phyloP scores from a whole-genome alignment of 2,113 vertebrate genomes.

The Leucopternis melanops region DNA sequence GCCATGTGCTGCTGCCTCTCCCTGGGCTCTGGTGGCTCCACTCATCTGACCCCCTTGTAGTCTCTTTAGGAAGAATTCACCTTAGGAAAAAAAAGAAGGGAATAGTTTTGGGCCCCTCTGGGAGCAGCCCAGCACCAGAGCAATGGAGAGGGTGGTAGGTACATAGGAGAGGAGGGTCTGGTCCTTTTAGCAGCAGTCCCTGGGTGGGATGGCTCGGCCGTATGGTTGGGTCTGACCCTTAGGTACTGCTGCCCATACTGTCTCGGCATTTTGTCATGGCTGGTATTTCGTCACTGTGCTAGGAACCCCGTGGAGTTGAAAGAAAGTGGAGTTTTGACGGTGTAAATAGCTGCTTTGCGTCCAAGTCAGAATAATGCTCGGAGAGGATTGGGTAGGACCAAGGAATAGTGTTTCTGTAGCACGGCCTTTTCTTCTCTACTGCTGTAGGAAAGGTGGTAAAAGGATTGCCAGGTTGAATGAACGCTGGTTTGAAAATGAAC shows the following conservation, averaged over 20 bases:
- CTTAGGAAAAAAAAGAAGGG: background rate
- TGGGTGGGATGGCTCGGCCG: background rate
- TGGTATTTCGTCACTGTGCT: background rate
- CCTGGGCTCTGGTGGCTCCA: background rate
- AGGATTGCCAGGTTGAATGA: background rate
- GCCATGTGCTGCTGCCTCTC: background rate
- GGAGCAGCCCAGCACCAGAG: background rate
- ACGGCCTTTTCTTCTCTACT: accelerated
- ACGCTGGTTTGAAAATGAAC: background rate
- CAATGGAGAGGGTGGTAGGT: background rate
- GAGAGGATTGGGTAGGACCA: background rate
- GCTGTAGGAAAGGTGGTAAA: background rate
- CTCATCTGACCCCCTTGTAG: background rate
- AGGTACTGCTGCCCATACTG: accelerated
- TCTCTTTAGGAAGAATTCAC: background rate
- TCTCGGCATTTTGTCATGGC: accelerated
- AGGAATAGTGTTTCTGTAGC: background rate
- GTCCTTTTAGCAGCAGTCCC: background rate
- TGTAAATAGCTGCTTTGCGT: background rate
- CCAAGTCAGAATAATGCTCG: background rate
- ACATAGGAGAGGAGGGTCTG: background rate
- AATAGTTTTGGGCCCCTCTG: background rate
- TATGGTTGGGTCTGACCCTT: background rate
- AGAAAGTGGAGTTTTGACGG: background rate
- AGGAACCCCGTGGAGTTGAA: background rate